A percentile compares a stretch with the other conserved stretches of the same genome.
phyloP scores from a whole-genome alignment of 2,113 vertebrate species.

The Xiphorhynchus elegans region DNA sequence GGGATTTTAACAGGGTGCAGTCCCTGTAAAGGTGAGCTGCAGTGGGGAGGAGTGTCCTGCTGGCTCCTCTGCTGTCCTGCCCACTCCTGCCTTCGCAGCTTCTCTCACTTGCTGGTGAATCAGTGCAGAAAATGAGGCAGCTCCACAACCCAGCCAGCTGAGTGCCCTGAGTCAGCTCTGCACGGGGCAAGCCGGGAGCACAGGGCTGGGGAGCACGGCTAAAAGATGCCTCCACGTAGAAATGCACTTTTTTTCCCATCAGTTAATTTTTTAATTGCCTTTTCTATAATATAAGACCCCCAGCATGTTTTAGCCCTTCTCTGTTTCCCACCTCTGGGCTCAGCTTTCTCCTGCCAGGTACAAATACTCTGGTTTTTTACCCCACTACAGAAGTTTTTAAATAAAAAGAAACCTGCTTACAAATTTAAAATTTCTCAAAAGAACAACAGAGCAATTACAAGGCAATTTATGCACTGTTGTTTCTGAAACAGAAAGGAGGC shows the following conservation, averaged over 20 bases:
- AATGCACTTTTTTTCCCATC: background rate
- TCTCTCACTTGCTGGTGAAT: conserved; percentile 13
- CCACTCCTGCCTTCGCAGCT: background rate
- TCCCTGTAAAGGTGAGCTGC: background rate
- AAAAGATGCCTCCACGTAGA: background rate
- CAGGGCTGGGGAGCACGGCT: background rate
- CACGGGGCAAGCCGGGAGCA: background rate
- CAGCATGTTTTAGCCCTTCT: background rate
- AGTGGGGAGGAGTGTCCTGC: background rate
- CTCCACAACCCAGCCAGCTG: background rate
- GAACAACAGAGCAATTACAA: background rate
- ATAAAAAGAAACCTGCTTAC: background rate
- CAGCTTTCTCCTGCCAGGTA: background rate
- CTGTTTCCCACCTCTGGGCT: background rate
- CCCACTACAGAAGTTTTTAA: background rate
- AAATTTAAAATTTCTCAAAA: background rate
- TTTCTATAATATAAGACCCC: background rate
- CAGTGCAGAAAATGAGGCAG: background rate
- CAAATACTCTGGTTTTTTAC: background rate
- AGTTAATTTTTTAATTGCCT: background rate
- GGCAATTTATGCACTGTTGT: background rate
- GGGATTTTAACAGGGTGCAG: background rate
- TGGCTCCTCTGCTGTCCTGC: background rate
- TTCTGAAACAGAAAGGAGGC: background rate
- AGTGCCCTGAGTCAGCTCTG: background rate